These are phyloP conservation scores for Rhynchophorus ferrugineus DNA, from an alignment of 1,140 invertebrate species.

Conservation along the genomic window DNA sequence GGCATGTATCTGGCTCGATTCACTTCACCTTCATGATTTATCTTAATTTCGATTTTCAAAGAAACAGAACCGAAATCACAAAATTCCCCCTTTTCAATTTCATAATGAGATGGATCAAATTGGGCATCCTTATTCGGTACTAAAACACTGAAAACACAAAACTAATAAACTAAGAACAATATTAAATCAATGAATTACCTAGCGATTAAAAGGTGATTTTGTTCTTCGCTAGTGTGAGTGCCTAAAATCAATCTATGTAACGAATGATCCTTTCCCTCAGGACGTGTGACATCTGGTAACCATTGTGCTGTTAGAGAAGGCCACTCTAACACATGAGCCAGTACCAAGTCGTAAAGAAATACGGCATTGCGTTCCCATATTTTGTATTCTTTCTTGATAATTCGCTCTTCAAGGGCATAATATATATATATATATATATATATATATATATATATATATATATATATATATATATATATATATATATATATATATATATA, in stretches of 20 bases:
- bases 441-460: too few species aligned
- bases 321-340: conserved; percentile 96
- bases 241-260: conserved; percentile 96
- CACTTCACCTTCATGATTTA: conserved; percentile 99
- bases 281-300: conserved; percentile 96
- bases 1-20: conserved; percentile 99
- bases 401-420: conserved; percentile 80
- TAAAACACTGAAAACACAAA: conserved; percentile 71
- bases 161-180: too few species aligned
- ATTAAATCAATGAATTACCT: conserved; percentile 12
- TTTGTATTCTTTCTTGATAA: conserved; percentile 99
- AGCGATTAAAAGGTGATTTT: conserved; percentile 98
- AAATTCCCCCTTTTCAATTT: conserved; percentile 98
- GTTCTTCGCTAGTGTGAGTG: conserved; percentile 99
- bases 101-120: conserved; percentile 99
- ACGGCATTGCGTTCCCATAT: conserved; percentile 99
- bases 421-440: conserved; percentile 1
- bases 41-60: conserved; percentile 99
- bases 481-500: too few species aligned
- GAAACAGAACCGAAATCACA: conserved; percentile 99
- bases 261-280: conserved; percentile 97
- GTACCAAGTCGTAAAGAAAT: conserved; percentile 96
- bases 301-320: conserved; percentile 98
- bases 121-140: conserved; percentile 98
- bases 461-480: too few species aligned